Conservation (phyloP, 2,888 invertebrate species). For the Ommatoiulus sabulosus region DNA sequence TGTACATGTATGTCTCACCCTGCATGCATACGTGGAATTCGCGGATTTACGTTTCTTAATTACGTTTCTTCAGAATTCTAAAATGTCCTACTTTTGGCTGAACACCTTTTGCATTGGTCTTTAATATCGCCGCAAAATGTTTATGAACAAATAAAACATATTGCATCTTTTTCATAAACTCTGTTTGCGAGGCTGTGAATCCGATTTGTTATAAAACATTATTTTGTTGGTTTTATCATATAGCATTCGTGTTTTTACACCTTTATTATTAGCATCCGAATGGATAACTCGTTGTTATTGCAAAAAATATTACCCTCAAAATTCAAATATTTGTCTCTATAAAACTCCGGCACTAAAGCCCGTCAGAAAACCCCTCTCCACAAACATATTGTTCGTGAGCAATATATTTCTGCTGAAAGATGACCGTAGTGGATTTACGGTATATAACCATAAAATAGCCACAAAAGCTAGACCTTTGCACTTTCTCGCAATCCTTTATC, state of each 20-base stretch:
- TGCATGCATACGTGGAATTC: no score
- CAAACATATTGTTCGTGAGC: not conserved
- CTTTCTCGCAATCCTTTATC: not conserved
- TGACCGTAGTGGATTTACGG: not conserved
- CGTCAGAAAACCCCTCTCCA: not conserved
- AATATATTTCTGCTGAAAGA: not conserved
- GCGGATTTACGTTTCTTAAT: no score
- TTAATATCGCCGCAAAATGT: no score
- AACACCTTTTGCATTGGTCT: no score
- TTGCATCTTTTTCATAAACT: not conserved
- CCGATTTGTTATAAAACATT: not conserved
- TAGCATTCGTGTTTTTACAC: not conserved
- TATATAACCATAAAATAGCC: constrained; percentile 10
- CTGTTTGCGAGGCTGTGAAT: not conserved
- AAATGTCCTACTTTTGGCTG: no score
- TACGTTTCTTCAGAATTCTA: no score
- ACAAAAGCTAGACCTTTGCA: not conserved
- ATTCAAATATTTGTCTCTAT: not conserved
- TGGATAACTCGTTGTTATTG: not conserved
- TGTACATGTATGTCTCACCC: no score
- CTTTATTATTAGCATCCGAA: not conserved
- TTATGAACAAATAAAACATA: not conserved
- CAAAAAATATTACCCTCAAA: constrained; percentile 12
- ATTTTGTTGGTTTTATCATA: not conserved
- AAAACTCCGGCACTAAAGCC: not conserved